Base-by-base conservation (phyloP, 2,797 vertebrate genomes). In the Gobionotothen gibberifrons region DNA sequence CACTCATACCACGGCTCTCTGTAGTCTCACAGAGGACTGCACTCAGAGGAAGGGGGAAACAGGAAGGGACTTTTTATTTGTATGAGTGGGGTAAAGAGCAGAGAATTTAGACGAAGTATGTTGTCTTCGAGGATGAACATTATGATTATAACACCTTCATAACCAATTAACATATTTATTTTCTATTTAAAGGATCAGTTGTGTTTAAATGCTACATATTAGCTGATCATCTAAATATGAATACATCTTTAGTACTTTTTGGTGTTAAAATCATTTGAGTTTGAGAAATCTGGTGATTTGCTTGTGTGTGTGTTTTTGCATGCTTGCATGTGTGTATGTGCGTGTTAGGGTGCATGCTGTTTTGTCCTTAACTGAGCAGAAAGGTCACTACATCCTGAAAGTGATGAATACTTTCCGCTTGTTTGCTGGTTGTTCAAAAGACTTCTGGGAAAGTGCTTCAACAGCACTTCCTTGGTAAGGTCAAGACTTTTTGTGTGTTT, bases 351-450 rank as follows among this genome's bases (percentile, higher is more conserved):
- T 62, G 47, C 10, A 8, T 12, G 53, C 40, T 43, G 17, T 36
- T 19, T 26, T 60, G 44, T 59, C 9, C 43, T 22, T 69, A 14
- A 61, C 29, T 1, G 43, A 32, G 54, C 49, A 82, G 36, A 87
- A 80, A 85, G 81, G 87, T 86, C 74, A 80, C 61, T 48, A 56
- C 82, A 84, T 87, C 81, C 87, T 88, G 83, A 72, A 76, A 82
- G 55, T 79, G 82, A 91, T 87, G 69, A 85, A 85, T 85, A 81
- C 52, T 87, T 89, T 87, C 80, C 60, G 14, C 74, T 66, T 82
- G 77, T 91, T 90, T 87, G 57, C 74, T 68, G 58, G 43, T 69
- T 64, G 71, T 78, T 82, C 44, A 76, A 72, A 51, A 81, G 73
- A 76, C 21, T 61, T 85, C 79, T 85, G 84, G 85, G 86, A 92